Evolutionary conservation across 2,797 vertebrate genomes (phyloP), one percentile per base, ranked within the genome.

Genomic region (Gallirallus australis): DNA sequence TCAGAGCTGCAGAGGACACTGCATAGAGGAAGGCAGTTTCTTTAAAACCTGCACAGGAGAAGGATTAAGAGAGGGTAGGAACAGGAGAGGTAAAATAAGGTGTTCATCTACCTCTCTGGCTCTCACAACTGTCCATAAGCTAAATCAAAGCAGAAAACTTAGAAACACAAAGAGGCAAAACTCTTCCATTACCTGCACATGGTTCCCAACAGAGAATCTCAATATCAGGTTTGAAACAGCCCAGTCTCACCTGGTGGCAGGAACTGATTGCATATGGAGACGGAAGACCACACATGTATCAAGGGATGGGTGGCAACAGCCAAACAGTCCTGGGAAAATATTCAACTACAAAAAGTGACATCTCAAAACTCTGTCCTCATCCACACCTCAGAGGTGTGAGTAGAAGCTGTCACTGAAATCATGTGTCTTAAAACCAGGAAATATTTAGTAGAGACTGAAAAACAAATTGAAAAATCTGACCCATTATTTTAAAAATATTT

Each of bases 21-120:
- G 99, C 99, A 14, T 99, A 98, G 40, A 99, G 98, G 97, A 99
- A 99, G 39, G 99, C 99, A 0, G 99, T 99, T 97, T 99, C 99
- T 97, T 99, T 99, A 96, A 99, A 99, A 31, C 99, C 99, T 99
- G 97, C 72, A 61, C 7, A 70, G 18, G 81, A 82, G 8, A 59
- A 52, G 30, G 9, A 31, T 42, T n/a, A 50, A 39, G 53, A 85
- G 13, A 61, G 12, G 16, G 45, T 24, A 37, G 24, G 60, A 85
- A 71, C 50, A 71, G 52, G 35, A 78, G 88, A 81, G 33, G 81
- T n/a, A 89, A 57, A 88, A 59, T 21, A 31, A 39, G 13, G 7
- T 39, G 5, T 79, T 87, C 30, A 56, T 20, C 54, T 33, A 30
- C 42, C 54, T 71, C 64, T 9, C 39, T 16, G 7, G 15, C 27